A percentile compares a stretch with the other conserved stretches of the same genome.
Evolutionary conservation across 1,140 invertebrate genomes (phyloP).

Genomic region (Hyles euphorbiae): DNA sequence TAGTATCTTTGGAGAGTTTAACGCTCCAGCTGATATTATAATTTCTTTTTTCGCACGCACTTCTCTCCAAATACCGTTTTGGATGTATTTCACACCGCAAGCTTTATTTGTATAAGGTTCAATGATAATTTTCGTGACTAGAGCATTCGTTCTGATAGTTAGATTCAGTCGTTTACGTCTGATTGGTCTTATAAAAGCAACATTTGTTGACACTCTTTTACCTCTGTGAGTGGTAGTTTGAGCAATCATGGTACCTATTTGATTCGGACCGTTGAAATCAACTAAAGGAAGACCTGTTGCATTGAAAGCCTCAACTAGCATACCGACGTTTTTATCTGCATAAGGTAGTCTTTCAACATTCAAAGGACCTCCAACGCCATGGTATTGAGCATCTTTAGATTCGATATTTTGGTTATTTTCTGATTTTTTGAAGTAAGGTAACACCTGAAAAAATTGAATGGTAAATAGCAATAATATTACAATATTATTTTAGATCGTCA

Average conservation of each 20-base stretch:
- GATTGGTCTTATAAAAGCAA: slow-evolving; percentile 83
- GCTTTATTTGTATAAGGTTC: slow-evolving; percentile 80
- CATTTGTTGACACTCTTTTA: slow-evolving; percentile 81
- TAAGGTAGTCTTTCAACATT: slow-evolving; percentile 67
- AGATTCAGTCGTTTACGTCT: slow-evolving; percentile 82
- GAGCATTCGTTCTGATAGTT: slow-evolving; percentile 79
- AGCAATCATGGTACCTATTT: slow-evolving; percentile 77
- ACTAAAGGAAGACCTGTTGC: slow-evolving; percentile 75
- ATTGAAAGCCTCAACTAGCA: slow-evolving; percentile 75
- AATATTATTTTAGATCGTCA: no score
- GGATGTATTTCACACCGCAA: slow-evolving; percentile 79
- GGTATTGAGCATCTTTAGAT: slow-evolving; percentile 65
- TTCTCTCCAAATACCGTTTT: slow-evolving; percentile 71
- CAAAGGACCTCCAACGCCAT: slow-evolving; percentile 74
- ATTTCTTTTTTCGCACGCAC: slow-evolving; percentile 80
- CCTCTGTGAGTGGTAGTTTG: slow-evolving; percentile 79
- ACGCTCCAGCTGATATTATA: slow-evolving; percentile 81
- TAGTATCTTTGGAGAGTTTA: slow-evolving; percentile 84
- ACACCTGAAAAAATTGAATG: slow-evolving; percentile 57
- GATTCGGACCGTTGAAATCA: slow-evolving; percentile 75
- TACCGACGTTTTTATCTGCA: slow-evolving; percentile 56
- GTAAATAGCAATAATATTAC: no score
- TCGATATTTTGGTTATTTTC: slow-evolving; percentile 78
- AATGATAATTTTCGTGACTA: slow-evolving; percentile 83
- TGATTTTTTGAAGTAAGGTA: slow-evolving; percentile 87